A percentile compares a stretch with the other conserved stretches of the same genome.
phyloP scores from a whole-genome alignment of 2,888 invertebrate species.

The Perizoma flavofasciatum region DNA sequence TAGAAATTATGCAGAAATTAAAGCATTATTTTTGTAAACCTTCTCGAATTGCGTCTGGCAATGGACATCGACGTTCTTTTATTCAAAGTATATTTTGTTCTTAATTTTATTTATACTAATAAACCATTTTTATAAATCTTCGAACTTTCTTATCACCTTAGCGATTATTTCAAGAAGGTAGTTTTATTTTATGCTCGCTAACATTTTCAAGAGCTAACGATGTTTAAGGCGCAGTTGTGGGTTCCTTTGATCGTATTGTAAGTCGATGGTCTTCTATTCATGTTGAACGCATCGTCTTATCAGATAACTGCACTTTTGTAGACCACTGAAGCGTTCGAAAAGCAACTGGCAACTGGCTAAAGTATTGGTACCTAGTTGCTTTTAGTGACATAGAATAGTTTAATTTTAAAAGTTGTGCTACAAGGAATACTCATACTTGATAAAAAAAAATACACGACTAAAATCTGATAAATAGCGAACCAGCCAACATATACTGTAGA shows the following conservation, averaged over 20 bases:
- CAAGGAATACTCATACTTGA: too few relatives aligned
- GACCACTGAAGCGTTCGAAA: too few relatives aligned
- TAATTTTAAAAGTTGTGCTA: too few relatives aligned
- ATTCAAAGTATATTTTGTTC: constrained; percentile 23
- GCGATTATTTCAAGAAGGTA: background rate
- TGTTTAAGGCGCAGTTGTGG: constrained; percentile 3
- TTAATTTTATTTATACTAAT: constrained; percentile 22
- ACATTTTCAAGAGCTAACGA: constrained; percentile 7
- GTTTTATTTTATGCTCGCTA: constrained; percentile 1
- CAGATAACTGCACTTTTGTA: too few relatives aligned
- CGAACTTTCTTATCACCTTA: too few relatives aligned
- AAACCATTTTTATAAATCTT: constrained; percentile 15
- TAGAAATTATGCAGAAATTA: too few relatives aligned
- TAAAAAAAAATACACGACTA: too few relatives aligned
- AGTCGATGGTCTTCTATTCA: constrained; percentile 7
- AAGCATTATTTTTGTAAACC: constrained; percentile 6
- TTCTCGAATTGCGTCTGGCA: constrained; percentile 12
- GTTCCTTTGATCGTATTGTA: constrained; percentile 14
- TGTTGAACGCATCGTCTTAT: background rate
- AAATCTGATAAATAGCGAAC: too few relatives aligned
- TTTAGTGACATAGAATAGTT: too few relatives aligned
- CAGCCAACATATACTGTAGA: too few relatives aligned
- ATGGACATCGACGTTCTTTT: constrained; percentile 13
- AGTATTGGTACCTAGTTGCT: too few relatives aligned
- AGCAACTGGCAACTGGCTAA: too few relatives aligned